Evolutionary conservation across 2,797 vertebrate species (phyloP).

Genomic region (Petrocephalus schoutedeni): DNA sequence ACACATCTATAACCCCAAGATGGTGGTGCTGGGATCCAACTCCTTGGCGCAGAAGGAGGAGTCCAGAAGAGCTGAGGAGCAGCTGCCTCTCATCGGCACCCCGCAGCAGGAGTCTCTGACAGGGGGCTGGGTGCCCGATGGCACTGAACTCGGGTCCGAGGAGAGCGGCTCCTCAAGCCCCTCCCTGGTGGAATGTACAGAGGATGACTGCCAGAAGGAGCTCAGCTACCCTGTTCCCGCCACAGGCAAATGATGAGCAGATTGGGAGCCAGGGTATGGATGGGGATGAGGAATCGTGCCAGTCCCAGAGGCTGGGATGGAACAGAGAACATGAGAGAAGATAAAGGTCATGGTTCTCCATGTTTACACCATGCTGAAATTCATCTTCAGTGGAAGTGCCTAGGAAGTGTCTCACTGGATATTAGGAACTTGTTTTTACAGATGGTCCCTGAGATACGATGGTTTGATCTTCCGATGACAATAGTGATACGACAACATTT

Average conservation of each 20-base stretch:
- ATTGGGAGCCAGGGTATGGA: background rate
- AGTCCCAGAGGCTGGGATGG: background rate
- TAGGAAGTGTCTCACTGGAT: background rate
- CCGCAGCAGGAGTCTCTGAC: constrained; percentile 42
- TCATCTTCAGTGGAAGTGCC: background rate
- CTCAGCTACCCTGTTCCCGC: constrained; percentile 43
- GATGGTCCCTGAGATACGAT: no score
- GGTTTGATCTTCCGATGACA: no score
- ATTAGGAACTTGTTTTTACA: background rate
- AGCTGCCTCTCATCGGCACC: constrained; percentile 15
- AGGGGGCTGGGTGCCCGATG: background rate
- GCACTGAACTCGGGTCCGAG: background rate
- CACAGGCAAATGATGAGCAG: constrained; percentile 38
- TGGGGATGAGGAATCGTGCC: background rate
- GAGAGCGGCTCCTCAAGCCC: background rate
- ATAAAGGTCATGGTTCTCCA: background rate
- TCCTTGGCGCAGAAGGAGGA: constrained; percentile 30
- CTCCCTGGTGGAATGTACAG: constrained; percentile 24
- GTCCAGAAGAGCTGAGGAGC: background rate
- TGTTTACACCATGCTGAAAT: background rate
- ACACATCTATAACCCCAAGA: constrained; percentile 44
- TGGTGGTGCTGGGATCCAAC: constrained; percentile 43
- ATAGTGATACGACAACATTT: no score
- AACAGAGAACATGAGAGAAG: background rate
- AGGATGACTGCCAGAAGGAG: constrained; percentile 40